Conservation (phyloP, 2,888 invertebrate genomes). For the Rhingia campestris region DNA sequence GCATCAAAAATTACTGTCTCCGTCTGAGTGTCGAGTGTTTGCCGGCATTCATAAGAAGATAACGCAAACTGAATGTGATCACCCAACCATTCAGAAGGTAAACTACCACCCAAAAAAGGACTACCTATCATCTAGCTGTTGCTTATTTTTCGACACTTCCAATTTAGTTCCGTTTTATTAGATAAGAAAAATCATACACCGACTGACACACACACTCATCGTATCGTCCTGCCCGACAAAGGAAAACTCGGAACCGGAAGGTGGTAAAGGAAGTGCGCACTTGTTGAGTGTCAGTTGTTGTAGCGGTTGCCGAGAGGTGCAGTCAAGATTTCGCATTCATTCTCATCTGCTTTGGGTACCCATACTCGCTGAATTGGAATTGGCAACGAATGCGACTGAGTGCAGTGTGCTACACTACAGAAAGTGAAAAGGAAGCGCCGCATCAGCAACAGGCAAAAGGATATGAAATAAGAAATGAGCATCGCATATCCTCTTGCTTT, state of each 20-base stretch:
- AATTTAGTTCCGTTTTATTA: slow-evolving; percentile 69
- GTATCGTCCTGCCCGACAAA: slow-evolving; percentile 4
- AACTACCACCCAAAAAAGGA: slow-evolving; percentile 27
- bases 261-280: slow-evolving; percentile 32
- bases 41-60: not conserved
- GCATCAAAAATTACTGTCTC: slow-evolving; percentile 50
- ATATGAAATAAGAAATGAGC: slow-evolving; percentile 60
- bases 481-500: slow-evolving; percentile 34
- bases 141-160: slow-evolving; percentile 70
- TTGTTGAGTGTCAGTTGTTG: slow-evolving; percentile 59
- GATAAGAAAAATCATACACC: slow-evolving; percentile 66
- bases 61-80: slow-evolving; percentile 39
- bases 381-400: slow-evolving; percentile 69
- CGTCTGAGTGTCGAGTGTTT: slow-evolving; percentile 21
- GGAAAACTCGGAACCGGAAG: slow-evolving; percentile 13
- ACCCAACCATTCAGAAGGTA: slow-evolving; percentile 11
- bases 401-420: slow-evolving; percentile 30
- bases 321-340: slow-evolving; percentile 11
- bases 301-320: slow-evolving; percentile 9
- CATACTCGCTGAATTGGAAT: slow-evolving; percentile 47
- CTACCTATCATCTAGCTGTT: slow-evolving; percentile 43
- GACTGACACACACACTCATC: too few relatives aligned
- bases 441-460: slow-evolving; percentile 28
- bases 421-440: slow-evolving; percentile 64
- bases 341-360: not conserved